Base-by-base conservation (phyloP, 2,888 invertebrate species). In the Chrysodeixis includens region DNA sequence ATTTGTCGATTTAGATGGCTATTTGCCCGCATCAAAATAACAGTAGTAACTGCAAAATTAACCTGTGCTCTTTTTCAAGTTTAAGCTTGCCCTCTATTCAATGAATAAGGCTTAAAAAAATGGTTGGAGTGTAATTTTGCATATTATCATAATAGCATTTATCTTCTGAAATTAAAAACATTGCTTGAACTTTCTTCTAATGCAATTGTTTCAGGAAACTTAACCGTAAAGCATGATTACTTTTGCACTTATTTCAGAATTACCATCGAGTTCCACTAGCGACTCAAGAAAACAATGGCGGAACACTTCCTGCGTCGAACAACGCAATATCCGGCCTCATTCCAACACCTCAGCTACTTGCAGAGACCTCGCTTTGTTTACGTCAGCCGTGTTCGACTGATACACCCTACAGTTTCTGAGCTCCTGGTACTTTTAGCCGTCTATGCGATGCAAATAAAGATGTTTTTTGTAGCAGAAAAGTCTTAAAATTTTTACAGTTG, bases 261-360 rank as follows among this genome's bases (percentile, higher is more conserved):
- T 20, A 3, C 20, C 46, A 44, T 51, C 46, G 30, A 44, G 49
- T 59, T 53, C 16, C 9, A 22, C 3, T 54, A 44, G 58, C 53
- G 30, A 44, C 20, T 32, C 53, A 26, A 59, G 63, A 60, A 40
- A 57, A 69, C 57, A 70, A 77, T 62, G 53, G 57, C 63, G 56
- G 57, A 44, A n/a, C 40, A 68, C 71, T 78, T 85, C 85, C 86
- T 72, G 76, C 51, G 46, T 66, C 73, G 78, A 85, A 81, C 79
- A 81, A 81, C 79, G 80, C 73, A 86, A 86, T 86, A 85, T 86
- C 86, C 86, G 82, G 80, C 49, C 56, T 75, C 70, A 69, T 58
- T 68, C 69, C 71, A 73, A 76, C 78, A 74, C 79, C 77, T 76
- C 44, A 16, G 49, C 52, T 46, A 51, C 55, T 52, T n/a, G 35